Base-by-base conservation (phyloP, 2,888 invertebrate genomes). In the Melinaea marsaeus region DNA sequence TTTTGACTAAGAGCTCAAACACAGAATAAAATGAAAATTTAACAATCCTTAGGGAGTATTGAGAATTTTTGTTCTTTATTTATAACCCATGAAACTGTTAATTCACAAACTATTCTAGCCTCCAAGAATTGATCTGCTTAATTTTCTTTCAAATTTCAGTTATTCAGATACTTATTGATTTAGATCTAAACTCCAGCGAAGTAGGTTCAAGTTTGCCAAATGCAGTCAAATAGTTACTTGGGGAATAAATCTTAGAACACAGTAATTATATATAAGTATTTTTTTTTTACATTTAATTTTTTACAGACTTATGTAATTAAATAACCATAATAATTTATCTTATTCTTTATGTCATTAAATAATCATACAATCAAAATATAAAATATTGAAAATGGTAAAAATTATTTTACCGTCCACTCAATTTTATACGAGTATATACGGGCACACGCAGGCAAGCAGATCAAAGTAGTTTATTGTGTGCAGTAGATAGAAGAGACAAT, bases 141-240 rank as follows among this genome's bases (percentile, higher is more conserved):
- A 68, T 69, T 69, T 66, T 67, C 64, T 68, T 68, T 66, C 58
- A 58, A 59, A 66, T 67, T 68, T 67, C 71, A 64, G 68, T 63
- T 65, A 68, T 68, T 67, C 71, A 64, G 68, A 64, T 65, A 68
- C 67, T 72, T 69, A 71, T 73, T 69, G 61, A 72, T 72, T 72
- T 69, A 72, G 69, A 69, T 69, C 65, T 67, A 65, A 65, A 63
- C 67, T 66, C 59, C 55, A 61, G 62, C 65, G 66, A 70, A 72
- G 69, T 71, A 62, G 72, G 69, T 69, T 69, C 67, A 73, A 71
- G 68, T 69, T 56, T 58, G 60, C 68, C 66, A 60, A 70, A 69
- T 58, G 59, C 66, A 69, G 64, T 70, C 67, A 70, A 65, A 70
- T 66, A 69, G 69, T 65, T 67, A 68, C 65, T 69, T 60, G 57